These are phyloP conservation scores for Notolepis coatsorum DNA, from an alignment of 2,797 vertebrate species.

Conservation along the genomic window DNA sequence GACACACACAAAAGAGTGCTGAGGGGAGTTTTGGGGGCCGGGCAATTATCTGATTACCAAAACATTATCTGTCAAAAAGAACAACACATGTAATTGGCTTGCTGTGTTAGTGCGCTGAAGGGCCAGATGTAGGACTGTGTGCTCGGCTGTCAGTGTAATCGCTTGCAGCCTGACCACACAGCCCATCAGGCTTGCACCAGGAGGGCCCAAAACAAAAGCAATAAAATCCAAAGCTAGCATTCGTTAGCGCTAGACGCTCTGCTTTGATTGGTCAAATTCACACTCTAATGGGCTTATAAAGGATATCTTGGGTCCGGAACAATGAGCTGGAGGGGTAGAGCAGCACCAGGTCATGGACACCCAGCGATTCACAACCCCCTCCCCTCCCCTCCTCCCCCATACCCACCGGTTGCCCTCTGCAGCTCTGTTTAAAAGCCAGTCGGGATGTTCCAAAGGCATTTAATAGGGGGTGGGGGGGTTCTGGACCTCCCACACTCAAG, in stretches of 20 bases:
- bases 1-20: conserved; percentile 38
- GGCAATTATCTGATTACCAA: conserved; percentile 81
- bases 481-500: conserved; percentile 80
- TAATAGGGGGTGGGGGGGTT: conserved; percentile 68
- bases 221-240: conserved; percentile 70
- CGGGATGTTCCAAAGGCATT: conserved; percentile 79
- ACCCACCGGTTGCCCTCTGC: conserved; percentile 77
- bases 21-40: conserved; percentile 56
- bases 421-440: conserved; percentile 76
- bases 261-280: conserved; percentile 79
- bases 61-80: conserved; percentile 82
- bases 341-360: conserved; percentile 78
- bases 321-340: conserved; percentile 72
- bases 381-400: conserved; percentile 70
- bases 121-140: conserved; percentile 75
- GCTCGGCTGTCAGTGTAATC: conserved; percentile 75
- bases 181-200: conserved; percentile 64
- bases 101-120: conserved; percentile 57
- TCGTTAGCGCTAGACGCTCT: conserved; percentile 72
- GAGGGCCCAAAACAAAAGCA: conserved; percentile 58
- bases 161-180: conserved; percentile 76
- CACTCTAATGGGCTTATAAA: conserved; percentile 82
- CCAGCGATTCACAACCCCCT: conserved; percentile 77
- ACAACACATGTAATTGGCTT: conserved; percentile 76
- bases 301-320: conserved; percentile 76